phyloP scores from a whole-genome alignment of 2,797 vertebrate genomes.

The Sciaenops ocellatus region DNA sequence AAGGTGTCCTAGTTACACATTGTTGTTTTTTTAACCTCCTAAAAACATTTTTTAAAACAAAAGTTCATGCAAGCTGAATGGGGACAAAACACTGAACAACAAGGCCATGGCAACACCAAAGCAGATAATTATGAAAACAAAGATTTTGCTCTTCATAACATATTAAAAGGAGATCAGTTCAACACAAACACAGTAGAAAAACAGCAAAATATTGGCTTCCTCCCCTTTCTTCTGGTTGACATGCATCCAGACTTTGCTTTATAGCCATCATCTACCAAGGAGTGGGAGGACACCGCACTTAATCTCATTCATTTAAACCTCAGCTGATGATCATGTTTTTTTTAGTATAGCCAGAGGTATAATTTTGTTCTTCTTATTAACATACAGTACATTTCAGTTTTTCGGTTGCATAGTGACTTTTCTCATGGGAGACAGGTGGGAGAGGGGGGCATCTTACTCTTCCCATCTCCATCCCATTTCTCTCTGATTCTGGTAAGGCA shows the following conservation, averaged over 20 bases:
- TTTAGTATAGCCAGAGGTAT: neutral
- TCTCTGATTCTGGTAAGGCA: slow-evolving; percentile 23
- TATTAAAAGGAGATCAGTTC: no score
- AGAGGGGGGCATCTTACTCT: neutral
- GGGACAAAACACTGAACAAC: neutral
- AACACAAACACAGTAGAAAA: neutral
- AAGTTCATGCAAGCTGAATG: neutral
- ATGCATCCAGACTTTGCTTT: neutral
- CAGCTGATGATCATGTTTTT: neutral
- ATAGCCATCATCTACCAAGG: neutral
- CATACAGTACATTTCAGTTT: neutral
- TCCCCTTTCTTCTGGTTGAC: neutral
- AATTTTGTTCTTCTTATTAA: neutral
- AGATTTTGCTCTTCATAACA: no score
- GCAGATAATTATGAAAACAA: neutral
- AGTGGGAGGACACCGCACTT: neutral
- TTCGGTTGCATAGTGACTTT: neutral
- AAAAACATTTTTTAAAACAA: neutral
- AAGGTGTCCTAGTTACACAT: neutral
- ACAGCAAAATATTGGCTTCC: neutral
- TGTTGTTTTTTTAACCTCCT: neutral
- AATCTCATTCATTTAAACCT: neutral
- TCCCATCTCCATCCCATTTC: slow-evolving; percentile 3
- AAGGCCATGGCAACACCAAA: no score
- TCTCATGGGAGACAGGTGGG: neutral